These are phyloP conservation scores for Samia ricini DNA, from an alignment of 1,140 invertebrate genomes.

Conservation along the genomic window DNA sequence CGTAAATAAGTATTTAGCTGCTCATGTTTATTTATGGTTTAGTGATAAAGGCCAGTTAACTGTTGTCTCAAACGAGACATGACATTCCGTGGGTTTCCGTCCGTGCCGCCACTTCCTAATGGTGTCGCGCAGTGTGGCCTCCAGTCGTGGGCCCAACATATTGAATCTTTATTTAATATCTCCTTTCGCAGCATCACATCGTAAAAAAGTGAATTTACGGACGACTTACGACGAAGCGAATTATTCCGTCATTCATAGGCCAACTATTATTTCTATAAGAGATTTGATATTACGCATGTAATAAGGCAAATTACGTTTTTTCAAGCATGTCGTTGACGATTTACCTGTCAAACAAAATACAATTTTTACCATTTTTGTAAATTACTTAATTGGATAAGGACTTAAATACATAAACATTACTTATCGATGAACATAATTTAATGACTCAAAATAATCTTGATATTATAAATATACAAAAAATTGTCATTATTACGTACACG, in stretches of 20 bases:
- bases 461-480: no score
- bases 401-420: no score
- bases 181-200: conserved; percentile 33
- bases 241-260: conserved; percentile 6
- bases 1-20: no score
- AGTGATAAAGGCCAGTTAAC: background rate
- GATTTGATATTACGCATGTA: background rate
- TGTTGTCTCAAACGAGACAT: conserved; percentile 27
- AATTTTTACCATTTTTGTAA: no score
- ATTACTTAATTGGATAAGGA: no score
- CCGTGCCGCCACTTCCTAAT: conserved; percentile 62
- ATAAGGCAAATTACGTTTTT: no score
- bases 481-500: no score
- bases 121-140: conserved; percentile 39
- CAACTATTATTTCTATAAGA: background rate
- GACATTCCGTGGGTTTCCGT: conserved; percentile 60
- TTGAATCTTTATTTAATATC: conserved; percentile 56
- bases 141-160: conserved; percentile 40
- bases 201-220: conserved; percentile 37
- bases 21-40: background rate
- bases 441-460: no score
- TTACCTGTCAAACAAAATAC: no score
- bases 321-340: no score
- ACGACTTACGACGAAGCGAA: conserved; percentile 19
- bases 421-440: no score